Base-by-base conservation (phyloP, 23 tunicate genomes). In the Oikopleura albicans region DNA sequence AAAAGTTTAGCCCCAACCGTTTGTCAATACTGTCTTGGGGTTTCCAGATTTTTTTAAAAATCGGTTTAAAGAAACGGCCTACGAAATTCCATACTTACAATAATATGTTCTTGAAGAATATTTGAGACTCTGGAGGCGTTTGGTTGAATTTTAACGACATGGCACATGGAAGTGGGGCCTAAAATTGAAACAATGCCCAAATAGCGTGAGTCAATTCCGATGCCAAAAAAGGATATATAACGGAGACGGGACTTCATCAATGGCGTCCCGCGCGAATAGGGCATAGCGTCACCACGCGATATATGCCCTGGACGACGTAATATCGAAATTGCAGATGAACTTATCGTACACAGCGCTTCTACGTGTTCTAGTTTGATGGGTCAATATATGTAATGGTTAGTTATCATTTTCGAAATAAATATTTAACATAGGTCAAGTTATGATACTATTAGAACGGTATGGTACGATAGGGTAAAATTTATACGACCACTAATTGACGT, bases 201-300 rank as follows among this genome's bases (percentile, higher is more conserved):
- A 71, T 87, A 57, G 4, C 87, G 59, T 36, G 89, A 84, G 40
- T 95, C 95, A 85, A 88, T 90, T 4, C 99, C 99, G 0, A 95
- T 83, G 22, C 96, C 99, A 91, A 95, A 91, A 66, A 95, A 95
- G n/a, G 97, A 91, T 39, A 95, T 39, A 63, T 83, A 95, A 0
- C 99, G 86, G 87, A 88, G 89, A 4, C 99, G 89, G 76, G 96
- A 95, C 41, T 91, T 87, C 0, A 91, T 91, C 36, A 84, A 27
- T 29, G 31, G 56, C 85, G 39, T 89, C n/a, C n/a, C n/a, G 84
- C 27, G 89, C 40, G 1, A 76, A 86, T 39, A 39, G 36, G 36
- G 88, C 84, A 41, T 85, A 76, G 41, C 39, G 66, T 41, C 91
- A 85, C 12, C 85, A 39, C n/a, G 86, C 88, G 1, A 38, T 66